phyloP scores from a whole-genome alignment of 2,888 invertebrate species.

The Microctonus hyperodae region DNA sequence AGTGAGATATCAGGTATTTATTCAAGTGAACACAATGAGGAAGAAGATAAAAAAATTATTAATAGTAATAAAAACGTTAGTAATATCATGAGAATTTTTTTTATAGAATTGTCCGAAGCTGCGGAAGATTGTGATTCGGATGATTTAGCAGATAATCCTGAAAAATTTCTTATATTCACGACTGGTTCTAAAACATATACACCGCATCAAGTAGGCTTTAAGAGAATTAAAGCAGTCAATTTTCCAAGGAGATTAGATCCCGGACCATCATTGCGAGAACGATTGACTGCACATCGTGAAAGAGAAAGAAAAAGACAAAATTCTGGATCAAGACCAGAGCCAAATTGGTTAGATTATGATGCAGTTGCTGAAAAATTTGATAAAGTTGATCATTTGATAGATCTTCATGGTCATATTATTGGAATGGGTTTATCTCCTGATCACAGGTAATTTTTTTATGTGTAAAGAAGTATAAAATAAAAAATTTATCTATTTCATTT shows the following conservation, averaged over 20 bases:
- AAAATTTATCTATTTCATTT: slow-evolving; percentile 16
- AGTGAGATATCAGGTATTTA: slow-evolving; percentile 55
- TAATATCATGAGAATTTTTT: background rate
- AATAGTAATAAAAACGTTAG: background rate
- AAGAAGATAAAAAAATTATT: background rate
- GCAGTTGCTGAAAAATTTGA: slow-evolving; percentile 75
- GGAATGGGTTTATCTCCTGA: slow-evolving; percentile 88
- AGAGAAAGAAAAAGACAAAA: slow-evolving; percentile 65
- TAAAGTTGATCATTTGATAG: slow-evolving; percentile 80
- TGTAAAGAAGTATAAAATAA: background rate
- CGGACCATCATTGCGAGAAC: slow-evolving; percentile 73
- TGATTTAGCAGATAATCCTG: slow-evolving; percentile 66
- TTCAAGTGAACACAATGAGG: slow-evolving; percentile 1
- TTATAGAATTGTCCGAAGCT: slow-evolving; percentile 47
- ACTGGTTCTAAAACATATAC: slow-evolving; percentile 84
- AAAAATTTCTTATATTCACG: slow-evolving; percentile 82
- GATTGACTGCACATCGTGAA: slow-evolving; percentile 68
- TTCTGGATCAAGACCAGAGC: slow-evolving; percentile 65
- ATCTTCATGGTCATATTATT: slow-evolving; percentile 85
- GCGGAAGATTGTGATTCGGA: slow-evolving; percentile 59
- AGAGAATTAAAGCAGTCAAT: slow-evolving; percentile 73
- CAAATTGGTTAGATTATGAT: slow-evolving; percentile 74
- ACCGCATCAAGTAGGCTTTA: slow-evolving; percentile 85
- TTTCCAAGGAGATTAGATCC: slow-evolving; percentile 75
- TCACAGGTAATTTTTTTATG: slow-evolving; percentile 64